These are phyloP conservation scores for Psophia crepitans DNA, from an alignment of 2,113 vertebrate species.

Conservation along the genomic window DNA sequence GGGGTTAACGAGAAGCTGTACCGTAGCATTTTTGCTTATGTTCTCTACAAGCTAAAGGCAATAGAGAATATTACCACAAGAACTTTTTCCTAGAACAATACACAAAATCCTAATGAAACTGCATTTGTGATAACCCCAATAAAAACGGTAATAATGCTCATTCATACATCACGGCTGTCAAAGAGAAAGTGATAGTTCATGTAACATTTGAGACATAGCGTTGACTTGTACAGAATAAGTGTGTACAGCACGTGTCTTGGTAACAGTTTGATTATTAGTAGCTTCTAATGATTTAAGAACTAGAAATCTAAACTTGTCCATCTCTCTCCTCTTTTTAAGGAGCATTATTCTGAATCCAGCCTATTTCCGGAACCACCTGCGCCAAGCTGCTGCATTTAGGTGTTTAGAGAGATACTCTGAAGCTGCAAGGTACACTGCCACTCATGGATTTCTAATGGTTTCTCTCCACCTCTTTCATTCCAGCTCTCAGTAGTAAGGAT, in stretches of 20 bases:
- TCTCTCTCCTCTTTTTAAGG: slow-evolving; percentile 64
- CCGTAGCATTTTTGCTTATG: not conserved
- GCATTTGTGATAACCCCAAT: slow-evolving; percentile 36
- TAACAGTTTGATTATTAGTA: not conserved
- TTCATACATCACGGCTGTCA: slow-evolving; percentile 39
- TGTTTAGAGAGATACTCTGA: slow-evolving; percentile 76
- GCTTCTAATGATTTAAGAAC: slow-evolving; percentile 16
- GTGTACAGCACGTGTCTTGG: not conserved
- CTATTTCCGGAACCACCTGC: slow-evolving; percentile 79
- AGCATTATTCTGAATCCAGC: slow-evolving; percentile 76
- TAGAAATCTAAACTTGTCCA: not conserved
- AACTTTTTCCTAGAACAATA: not conserved
- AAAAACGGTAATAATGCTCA: slow-evolving; percentile 32
- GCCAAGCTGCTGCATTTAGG: slow-evolving; percentile 74
- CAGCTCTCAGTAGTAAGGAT: not conserved
- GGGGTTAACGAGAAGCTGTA: not conserved
- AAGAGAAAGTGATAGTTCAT: not conserved
- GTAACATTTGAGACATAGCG: not conserved
- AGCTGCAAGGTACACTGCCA: slow-evolving; percentile 74
- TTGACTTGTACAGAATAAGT: not conserved
- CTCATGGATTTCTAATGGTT: not conserved
- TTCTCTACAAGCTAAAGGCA: not conserved
- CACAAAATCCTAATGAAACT: slow-evolving; percentile 33
- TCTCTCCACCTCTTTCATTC: not conserved
- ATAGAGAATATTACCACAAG: not conserved